Conservation (phyloP, 2,113 vertebrate species). For the Elgaria multicarinata region DNA sequence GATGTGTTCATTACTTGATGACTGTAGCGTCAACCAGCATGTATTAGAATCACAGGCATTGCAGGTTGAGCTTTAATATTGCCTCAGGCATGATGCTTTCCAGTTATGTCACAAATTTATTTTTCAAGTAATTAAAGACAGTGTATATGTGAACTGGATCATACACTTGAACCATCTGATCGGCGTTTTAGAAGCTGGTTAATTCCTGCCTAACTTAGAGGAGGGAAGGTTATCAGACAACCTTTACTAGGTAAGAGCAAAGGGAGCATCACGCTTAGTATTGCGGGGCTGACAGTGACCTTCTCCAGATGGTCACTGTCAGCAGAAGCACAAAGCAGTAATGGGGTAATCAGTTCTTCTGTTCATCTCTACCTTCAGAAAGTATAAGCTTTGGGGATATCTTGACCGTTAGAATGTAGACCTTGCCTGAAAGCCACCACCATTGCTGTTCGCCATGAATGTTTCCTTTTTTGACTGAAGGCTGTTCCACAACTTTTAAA, state of each 20-base stretch:
- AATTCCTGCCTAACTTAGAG: neutral
- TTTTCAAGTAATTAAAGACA: neutral
- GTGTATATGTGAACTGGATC: neutral
- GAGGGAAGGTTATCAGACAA: neutral
- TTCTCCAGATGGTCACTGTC: neutral
- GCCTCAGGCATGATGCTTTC: neutral
- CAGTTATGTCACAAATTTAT: neutral
- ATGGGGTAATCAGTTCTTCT: neutral
- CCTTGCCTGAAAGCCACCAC: neutral
- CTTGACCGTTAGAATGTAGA: neutral
- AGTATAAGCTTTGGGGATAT: neutral
- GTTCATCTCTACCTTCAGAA: neutral
- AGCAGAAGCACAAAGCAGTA: neutral
- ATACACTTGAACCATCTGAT: neutral
- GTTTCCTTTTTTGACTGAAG: conserved; percentile 18
- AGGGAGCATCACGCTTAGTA: neutral
- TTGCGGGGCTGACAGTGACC: neutral
- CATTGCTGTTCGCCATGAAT: neutral
- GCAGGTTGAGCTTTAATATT: neutral
- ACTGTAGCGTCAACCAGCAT: neutral
- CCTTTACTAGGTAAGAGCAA: neutral
- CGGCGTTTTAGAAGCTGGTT: neutral
- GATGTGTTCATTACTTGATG: neutral
- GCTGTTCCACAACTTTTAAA: conserved; percentile 35
- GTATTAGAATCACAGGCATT: neutral